These are phyloP conservation scores for Myotis findleyi DNA, from an alignment of 2,797 vertebrate genomes.

Conservation along the genomic window DNA sequence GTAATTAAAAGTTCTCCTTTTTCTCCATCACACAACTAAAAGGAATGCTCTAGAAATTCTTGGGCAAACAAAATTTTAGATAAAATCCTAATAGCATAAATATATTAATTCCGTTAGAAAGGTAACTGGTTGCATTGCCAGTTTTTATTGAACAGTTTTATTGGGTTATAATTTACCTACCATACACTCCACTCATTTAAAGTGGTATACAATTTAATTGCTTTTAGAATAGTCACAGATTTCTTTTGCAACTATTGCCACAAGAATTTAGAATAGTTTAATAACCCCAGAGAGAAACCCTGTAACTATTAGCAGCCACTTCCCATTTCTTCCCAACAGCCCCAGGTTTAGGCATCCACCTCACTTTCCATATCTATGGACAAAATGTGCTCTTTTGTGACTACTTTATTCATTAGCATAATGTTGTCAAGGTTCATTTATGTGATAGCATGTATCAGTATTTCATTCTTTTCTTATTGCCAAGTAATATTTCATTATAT, in stretches of 20 bases:
- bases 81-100: neutral
- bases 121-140: neutral
- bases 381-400: neutral
- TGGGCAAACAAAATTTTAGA: constrained; percentile 1
- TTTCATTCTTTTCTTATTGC: neutral
- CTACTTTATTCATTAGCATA: neutral
- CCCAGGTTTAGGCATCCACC: neutral
- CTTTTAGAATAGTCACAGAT: neutral
- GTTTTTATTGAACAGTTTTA: neutral
- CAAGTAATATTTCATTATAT: neutral
- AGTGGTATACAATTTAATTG: neutral
- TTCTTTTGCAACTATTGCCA: neutral
- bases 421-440: constrained; percentile 10
- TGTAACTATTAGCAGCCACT: neutral
- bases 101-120: constrained; percentile 15
- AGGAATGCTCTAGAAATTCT: constrained; percentile 29
- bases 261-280: neutral
- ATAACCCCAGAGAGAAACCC: neutral
- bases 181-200: neutral
- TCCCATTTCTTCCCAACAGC: neutral
- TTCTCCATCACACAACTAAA: neutral
- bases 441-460: neutral
- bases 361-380: neutral
- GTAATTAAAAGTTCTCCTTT: neutral
- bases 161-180: neutral